Evolutionary conservation across 2,113 vertebrate genomes (phyloP).

Genomic region (Cathartes aura): DNA sequence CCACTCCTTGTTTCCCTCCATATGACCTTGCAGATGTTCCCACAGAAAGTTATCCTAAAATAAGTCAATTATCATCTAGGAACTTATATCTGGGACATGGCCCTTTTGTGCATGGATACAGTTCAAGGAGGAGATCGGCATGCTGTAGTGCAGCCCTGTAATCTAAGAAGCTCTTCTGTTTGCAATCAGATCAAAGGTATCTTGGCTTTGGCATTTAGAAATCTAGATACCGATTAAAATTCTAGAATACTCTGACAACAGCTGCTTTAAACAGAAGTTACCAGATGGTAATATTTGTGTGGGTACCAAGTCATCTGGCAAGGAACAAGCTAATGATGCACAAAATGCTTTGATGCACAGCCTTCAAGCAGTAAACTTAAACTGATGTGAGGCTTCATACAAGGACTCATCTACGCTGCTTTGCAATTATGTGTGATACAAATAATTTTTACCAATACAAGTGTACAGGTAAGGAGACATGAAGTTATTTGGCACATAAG

Average conservation of each 20-base stretch:
- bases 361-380: constrained; percentile 29
- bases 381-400: background rate
- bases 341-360: constrained; percentile 38
- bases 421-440: background rate
- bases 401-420: background rate
- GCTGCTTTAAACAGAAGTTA: constrained; percentile 61
- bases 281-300: constrained; percentile 64
- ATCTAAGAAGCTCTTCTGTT: background rate
- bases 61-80: background rate
- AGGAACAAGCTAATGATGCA: constrained; percentile 45
- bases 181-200: background rate
- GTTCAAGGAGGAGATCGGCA: background rate
- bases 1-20: background rate
- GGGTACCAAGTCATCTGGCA: constrained; percentile 46
- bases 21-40: background rate
- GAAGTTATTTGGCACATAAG: background rate
- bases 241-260: constrained; percentile 36
- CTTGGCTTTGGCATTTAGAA: constrained; percentile 17
- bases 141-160: background rate
- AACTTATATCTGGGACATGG: background rate
- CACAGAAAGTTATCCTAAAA: background rate
- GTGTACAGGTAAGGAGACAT: background rate
- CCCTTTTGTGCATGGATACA: background rate
- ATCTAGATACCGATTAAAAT: constrained; percentile 27
- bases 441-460: background rate